Conservation (phyloP, 2,113 vertebrate genomes). For the Trinectes maculatus region DNA sequence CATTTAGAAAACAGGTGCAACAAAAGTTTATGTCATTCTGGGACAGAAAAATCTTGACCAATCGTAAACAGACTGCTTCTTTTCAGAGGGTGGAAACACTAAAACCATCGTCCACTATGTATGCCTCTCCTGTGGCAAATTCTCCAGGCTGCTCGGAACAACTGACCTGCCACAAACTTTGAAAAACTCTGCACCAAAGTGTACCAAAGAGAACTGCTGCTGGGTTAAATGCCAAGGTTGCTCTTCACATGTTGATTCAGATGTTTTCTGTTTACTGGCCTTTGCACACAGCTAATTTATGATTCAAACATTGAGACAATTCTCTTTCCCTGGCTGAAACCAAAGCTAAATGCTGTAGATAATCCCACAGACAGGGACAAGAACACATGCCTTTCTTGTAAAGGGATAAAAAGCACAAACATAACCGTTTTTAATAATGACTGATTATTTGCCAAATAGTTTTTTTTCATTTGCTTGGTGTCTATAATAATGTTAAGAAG, state of each 20-base stretch:
- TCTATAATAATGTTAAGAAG: neutral
- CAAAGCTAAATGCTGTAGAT: too few relatives aligned
- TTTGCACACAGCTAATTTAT: too few relatives aligned
- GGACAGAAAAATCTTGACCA: neutral
- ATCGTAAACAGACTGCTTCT: neutral
- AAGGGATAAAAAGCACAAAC: too few relatives aligned
- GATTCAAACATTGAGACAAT: too few relatives aligned
- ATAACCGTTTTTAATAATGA: neutral
- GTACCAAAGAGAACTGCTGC: neutral
- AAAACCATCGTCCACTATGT: neutral
- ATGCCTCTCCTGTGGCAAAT: neutral
- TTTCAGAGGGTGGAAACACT: neutral
- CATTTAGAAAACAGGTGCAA: constrained; percentile 4
- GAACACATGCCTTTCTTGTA: too few relatives aligned
- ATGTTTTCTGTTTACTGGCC: neutral
- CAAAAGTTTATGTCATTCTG: constrained; percentile 2
- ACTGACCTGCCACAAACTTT: too few relatives aligned
- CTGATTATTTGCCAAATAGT: neutral
- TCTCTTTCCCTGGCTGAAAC: too few relatives aligned
- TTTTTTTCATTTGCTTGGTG: neutral
- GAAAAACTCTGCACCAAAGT: too few relatives aligned
- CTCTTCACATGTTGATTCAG: neutral
- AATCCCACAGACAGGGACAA: too few relatives aligned
- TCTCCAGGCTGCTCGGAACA: neutral
- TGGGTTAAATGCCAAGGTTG: too few relatives aligned